Percentiles rank a stretch among this genome's conserved stretches.
Evolutionary conservation across 30 jellyfish, hydroid and myxozoan genomes (phyloP).

Genomic region (Aurelia sp.): DNA sequence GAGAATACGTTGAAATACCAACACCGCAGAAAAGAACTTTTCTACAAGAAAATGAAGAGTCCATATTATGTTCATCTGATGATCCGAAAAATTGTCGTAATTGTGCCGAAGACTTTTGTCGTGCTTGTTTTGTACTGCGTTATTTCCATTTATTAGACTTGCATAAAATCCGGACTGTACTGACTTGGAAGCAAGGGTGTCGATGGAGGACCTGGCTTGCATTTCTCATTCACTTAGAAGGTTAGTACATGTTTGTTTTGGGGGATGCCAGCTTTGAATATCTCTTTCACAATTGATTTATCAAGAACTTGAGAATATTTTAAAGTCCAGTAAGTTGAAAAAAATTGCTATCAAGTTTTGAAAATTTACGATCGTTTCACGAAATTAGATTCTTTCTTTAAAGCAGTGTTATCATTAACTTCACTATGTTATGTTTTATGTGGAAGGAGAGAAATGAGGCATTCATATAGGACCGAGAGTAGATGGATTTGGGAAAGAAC

Average conservation of each 20-base stretch:
- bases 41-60: constrained; percentile 34
- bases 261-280: too few relatives aligned
- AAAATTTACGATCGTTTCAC: too few relatives aligned
- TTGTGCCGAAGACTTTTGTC: constrained; percentile 79
- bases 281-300: too few relatives aligned
- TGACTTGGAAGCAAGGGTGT: constrained; percentile 84
- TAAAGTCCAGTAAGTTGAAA: too few relatives aligned
- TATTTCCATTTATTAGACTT: constrained; percentile 80
- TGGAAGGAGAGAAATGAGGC: too few relatives aligned
- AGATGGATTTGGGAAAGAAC: too few relatives aligned
- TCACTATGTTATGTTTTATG: too few relatives aligned
- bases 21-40: constrained; percentile 30
- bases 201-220: constrained; percentile 98
- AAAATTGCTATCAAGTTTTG: too few relatives aligned
- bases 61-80: constrained; percentile 49
- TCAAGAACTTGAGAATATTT: too few relatives aligned
- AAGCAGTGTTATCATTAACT: too few relatives aligned
- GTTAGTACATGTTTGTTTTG: constrained; percentile 19
- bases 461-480: too few relatives aligned
- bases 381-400: too few relatives aligned
- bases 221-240: constrained; percentile 75
- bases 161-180: constrained; percentile 74
- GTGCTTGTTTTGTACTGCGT: constrained; percentile 90
- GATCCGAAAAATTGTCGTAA: constrained; percentile 64
- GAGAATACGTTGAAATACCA: constrained; percentile 43